Conservation (phyloP, 1,140 invertebrate species). For the Meloidogyne chitwoodi region DNA sequence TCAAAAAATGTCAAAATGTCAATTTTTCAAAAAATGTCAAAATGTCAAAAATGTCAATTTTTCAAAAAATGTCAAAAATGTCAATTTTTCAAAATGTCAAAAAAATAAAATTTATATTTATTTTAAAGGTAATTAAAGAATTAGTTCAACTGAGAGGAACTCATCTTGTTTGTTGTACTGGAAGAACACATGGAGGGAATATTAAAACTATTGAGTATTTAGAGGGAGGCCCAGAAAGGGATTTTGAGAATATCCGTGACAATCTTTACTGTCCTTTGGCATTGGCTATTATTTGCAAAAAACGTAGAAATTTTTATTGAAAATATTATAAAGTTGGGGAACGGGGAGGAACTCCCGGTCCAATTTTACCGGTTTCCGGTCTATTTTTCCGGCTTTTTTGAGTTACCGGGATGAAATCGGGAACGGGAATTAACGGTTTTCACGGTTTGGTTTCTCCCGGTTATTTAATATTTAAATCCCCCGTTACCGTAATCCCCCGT, state of each 20-base stretch:
- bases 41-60: too few species aligned
- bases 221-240: slow-evolving; percentile 56
- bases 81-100: neutral
- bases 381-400: too few species aligned
- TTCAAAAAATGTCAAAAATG: too few species aligned
- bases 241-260: slow-evolving; percentile 53
- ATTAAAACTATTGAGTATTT: slow-evolving; percentile 59
- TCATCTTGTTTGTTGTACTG: slow-evolving; percentile 56
- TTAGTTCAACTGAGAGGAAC: slow-evolving; percentile 42
- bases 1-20: neutral
- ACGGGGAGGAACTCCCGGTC: too few species aligned
- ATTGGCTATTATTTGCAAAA: slow-evolving; percentile 11
- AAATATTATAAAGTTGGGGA: too few species aligned
- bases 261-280: slow-evolving; percentile 50
- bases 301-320: too few species aligned
- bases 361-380: too few species aligned
- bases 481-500: too few species aligned
- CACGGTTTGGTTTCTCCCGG: too few species aligned
- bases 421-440: too few species aligned
- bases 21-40: neutral
- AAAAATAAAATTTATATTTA: neutral
- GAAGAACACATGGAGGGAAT: slow-evolving; percentile 53
- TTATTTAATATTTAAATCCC: slow-evolving; percentile 3
- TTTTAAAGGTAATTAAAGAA: slow-evolving; percentile 46
- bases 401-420: too few species aligned